Conservation (phyloP, 2,888 invertebrate species). For the Drosophila aldrichi region DNA sequence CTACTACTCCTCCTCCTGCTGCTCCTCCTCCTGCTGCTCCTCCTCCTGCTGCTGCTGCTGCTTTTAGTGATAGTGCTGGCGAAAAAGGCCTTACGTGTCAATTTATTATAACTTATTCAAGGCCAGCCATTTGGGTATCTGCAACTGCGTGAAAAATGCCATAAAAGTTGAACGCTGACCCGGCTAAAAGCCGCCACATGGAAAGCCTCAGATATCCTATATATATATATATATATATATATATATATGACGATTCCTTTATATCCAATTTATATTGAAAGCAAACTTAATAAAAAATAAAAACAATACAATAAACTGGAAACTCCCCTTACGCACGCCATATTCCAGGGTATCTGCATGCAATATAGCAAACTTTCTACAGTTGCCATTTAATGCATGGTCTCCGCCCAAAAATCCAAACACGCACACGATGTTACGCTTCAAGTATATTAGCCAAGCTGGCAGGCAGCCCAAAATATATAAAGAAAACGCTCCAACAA, state of each 20-base stretch:
- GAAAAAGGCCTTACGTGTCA: conserved; percentile 72
- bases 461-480: conserved; percentile 35
- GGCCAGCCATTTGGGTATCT: conserved; percentile 63
- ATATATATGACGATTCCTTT: neutral
- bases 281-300: neutral
- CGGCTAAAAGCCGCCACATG: conserved; percentile 17
- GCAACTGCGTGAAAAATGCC: conserved; percentile 74
- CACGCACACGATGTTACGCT: conserved; percentile 45
- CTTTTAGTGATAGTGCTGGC: conserved; percentile 64
- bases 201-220: conserved; percentile 2
- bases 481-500: conserved; percentile 21
- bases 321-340: neutral
- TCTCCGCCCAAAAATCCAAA: conserved; percentile 16
- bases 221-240: neutral
- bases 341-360: conserved; percentile 33
- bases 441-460: conserved; percentile 63
- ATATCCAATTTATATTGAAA: neutral
- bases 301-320: neutral
- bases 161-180: conserved; percentile 58
- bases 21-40: conserved; percentile 13
- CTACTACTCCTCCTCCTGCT: neutral
- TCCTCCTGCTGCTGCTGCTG: conserved; percentile 15
- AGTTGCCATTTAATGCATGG: conserved; percentile 22
- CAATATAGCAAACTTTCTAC: neutral
- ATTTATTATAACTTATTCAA: conserved; percentile 81